Base-by-base conservation (phyloP, 1,140 invertebrate species). In the Pseudomyrmex gracilis region DNA sequence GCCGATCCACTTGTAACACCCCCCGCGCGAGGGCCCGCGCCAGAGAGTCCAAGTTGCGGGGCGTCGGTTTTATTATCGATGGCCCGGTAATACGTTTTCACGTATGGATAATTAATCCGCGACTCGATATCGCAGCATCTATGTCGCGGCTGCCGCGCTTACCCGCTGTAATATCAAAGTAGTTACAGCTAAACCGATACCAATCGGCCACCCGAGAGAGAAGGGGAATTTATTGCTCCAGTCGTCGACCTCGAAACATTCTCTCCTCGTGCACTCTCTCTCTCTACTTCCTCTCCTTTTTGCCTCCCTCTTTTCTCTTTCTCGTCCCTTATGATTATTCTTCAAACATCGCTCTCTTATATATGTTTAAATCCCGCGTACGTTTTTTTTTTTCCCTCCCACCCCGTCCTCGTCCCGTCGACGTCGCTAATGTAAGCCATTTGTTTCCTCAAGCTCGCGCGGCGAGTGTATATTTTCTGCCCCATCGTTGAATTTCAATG, bases 401-500 rank as follows among this genome's bases (percentile, higher is more conserved):
- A 1, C 45, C 20, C 13, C 13, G 5, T 58, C 24, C 13, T 17
- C 34, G 22, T 20, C 45, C 13, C 45, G 13, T n/a, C 80, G 66
- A 71, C 76, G 53, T 78, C 76, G 76, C 76, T 80, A 80, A 80
- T 80, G 76, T 80, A 80, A 80, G 67, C 76, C 76, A 80, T 80
- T 80, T 71, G 76, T 80, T 80, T 80, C 66, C 76, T 47, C 66
- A 55, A 34, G 51, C 76, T 58, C 66, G 76, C 63, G 73, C 53
- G 58, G 60, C 20, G 76, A 71, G 76, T 71, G 66, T 80, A 80
- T 80, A 80, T 80, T 80, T 80, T 80, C 76, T 45, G 76, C 66
- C 71, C 76, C 76, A 71, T 60, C 76, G 76, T 80, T 80, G 76
- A 80, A 80, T 80, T 80, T 80, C 76, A 80, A 80, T 80, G 76